phyloP scores from a whole-genome alignment of 2,888 invertebrate species.

The Anaspis maculata region DNA sequence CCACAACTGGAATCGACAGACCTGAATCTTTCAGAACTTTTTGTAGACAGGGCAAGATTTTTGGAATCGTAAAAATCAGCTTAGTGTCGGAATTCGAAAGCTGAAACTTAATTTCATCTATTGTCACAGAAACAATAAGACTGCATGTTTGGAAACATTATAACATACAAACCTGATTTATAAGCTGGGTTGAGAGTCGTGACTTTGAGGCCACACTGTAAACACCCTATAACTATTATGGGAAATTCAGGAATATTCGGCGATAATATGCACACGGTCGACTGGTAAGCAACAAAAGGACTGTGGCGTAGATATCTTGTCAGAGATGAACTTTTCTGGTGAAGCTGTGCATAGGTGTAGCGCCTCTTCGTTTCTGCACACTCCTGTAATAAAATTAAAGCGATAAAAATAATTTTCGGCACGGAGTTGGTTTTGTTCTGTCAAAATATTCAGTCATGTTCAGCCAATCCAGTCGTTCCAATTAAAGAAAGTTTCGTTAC shows the following conservation, averaged over 20 bases:
- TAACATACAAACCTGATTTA: constrained; percentile 38
- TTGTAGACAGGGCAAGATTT: neutral
- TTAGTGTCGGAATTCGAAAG: constrained; percentile 2
- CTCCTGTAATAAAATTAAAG: no score
- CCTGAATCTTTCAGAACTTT: neutral
- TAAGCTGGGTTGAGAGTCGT: constrained; percentile 67
- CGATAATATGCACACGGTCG: constrained; percentile 55
- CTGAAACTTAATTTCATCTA: constrained; percentile 8
- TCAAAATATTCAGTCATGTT: no score
- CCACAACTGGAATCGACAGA: constrained; percentile 43
- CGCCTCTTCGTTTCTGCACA: constrained; percentile 62
- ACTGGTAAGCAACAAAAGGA: constrained; percentile 52
- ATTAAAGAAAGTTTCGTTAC: no score
- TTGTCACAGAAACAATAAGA: neutral
- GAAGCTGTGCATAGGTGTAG: constrained; percentile 58
- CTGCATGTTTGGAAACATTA: neutral
- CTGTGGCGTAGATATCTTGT: constrained; percentile 45
- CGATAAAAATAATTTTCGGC: no score
- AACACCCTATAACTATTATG: constrained; percentile 54
- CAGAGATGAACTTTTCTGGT: constrained; percentile 53
- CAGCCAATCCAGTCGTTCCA: no score
- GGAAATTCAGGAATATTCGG: constrained; percentile 71
- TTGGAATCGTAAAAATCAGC: constrained; percentile 2
- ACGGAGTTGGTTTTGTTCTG: no score
- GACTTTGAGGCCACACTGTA: constrained; percentile 59